Base-by-base conservation (phyloP, 2,888 invertebrate species). In the Muscina levida region DNA sequence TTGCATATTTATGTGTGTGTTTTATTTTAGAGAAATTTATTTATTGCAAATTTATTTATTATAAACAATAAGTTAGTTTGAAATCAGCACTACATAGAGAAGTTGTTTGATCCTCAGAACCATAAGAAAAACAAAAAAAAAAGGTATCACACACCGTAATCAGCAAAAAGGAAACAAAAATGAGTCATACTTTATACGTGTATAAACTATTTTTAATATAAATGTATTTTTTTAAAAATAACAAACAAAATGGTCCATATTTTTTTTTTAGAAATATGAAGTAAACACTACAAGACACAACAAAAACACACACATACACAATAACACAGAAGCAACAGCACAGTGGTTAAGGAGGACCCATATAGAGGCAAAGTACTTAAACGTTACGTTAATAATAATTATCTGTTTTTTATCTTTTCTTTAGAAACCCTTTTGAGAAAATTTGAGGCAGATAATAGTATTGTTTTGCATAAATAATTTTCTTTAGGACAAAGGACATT, bases 211-310 rank as follows among this genome's bases (percentile, higher is more conserved):
- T 70, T 70, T 44, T 26, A 56, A 68, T 42, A 62, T 62, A 26
- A 56, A 26, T 71, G 57, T 17, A 71, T 44, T 59, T 44, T 71
- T 71, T 59, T 17, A 46, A 37, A 44, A 42, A 62, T 46, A 53
- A 53, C 22, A 51, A 68, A 68, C 37, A 68, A 68, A 53, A 68
- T 39, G 68, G 68, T 68, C 68, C 68, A 68, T 68, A 68, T 53
- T 19, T 39, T 53, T 19, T 39, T 53, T 68, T 39, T 39, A 53
- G 11, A 53, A 39, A 39, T 31, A 26, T 66, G 1, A 59, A 37
- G 5, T 5, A 53, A 44, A 13, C 46, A n/a, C 46, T n/a, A n/a
- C n/a, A n/a, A n/a, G n/a, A n/a, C n/a, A 31, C 31, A 53, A 62
- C 37, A 39, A 24, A 56, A 24, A 56, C 44, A 19, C 51, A 51